phyloP scores from a whole-genome alignment of 2,797 vertebrate species.

The Bradypodion pumilum region DNA sequence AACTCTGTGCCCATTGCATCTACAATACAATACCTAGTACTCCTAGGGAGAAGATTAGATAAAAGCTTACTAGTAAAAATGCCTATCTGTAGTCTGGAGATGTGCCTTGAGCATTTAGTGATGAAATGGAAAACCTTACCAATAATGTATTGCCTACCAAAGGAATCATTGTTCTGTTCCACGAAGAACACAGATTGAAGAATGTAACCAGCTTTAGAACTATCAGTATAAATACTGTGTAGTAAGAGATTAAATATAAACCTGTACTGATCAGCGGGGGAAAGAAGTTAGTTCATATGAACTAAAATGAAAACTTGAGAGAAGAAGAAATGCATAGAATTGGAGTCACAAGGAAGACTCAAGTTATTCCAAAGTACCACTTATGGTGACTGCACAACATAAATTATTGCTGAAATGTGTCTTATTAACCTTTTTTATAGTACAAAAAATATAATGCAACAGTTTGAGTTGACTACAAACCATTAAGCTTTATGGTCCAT shows the following conservation, averaged over 20 bases:
- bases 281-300: not conserved
- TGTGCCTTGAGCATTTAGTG: not conserved
- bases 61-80: slow-evolving; percentile 3
- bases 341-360: no score
- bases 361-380: not conserved
- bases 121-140: not conserved
- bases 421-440: no score
- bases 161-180: not conserved
- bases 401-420: no score
- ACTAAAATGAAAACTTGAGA: not conserved
- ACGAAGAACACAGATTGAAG: not conserved
- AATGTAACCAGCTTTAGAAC: slow-evolving; percentile 12
- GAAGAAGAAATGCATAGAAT: not conserved
- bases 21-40: not conserved
- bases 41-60: not conserved
- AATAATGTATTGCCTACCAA: not conserved
- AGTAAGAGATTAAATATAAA: not conserved
- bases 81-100: not conserved
- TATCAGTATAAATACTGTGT: no score
- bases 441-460: no score
- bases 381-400: not conserved
- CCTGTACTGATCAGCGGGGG: not conserved
- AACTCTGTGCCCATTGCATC: no score
- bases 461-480: no score
- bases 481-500: no score